Base-by-base conservation (phyloP, 2,888 invertebrate genomes). In the Rhamnusium bicolor region DNA sequence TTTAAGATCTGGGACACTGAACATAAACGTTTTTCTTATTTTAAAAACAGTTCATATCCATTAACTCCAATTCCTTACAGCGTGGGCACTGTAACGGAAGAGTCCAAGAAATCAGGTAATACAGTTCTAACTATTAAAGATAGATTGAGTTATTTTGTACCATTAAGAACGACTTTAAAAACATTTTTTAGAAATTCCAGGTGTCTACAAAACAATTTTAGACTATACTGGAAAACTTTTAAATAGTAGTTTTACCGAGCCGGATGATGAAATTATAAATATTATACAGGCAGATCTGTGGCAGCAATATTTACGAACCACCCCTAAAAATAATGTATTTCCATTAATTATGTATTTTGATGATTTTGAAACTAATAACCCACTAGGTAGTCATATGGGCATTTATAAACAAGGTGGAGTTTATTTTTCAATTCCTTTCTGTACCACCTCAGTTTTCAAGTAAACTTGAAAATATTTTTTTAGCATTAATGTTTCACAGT, bases 291-390 rank as follows among this genome's bases (percentile, higher is more conserved):
- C 12, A 12, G 10, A 10, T 40, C 8, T 40, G 12, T 40, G 40
- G 40, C 10, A 40, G 12, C 1, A 1, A 12, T 29, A 29, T 8
- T 40, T 40, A 12, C 10, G 12, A 12, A 12, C 1, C 12, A 12
- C 10, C 12, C 12, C 1, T 10, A 40, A 40, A 24, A 32, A 58
- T 29, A 53, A 40, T 18, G 56, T 65, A 8, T 71, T 73, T 60
- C 66, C 71, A 8, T 51, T 71, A 8, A 65, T 71, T 78, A 78
- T 60, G 60, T 81, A 73, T 76, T 77, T 79, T 61, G 82, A 82
- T 69, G 82, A 83, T 71, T 82, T 80, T 67, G 81, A 84, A 76
- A 62, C 73, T 8, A 79, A 81, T 32, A 82, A 83, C 73, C 79
- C 83, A n/a, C 51, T 83, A 32, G 81, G 82, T 7, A 80, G 77